Percentiles rank a stretch among this genome's conserved stretches.
phyloP scores from a whole-genome alignment of 2,113 vertebrate genomes.

The Colaptes auratus region DNA sequence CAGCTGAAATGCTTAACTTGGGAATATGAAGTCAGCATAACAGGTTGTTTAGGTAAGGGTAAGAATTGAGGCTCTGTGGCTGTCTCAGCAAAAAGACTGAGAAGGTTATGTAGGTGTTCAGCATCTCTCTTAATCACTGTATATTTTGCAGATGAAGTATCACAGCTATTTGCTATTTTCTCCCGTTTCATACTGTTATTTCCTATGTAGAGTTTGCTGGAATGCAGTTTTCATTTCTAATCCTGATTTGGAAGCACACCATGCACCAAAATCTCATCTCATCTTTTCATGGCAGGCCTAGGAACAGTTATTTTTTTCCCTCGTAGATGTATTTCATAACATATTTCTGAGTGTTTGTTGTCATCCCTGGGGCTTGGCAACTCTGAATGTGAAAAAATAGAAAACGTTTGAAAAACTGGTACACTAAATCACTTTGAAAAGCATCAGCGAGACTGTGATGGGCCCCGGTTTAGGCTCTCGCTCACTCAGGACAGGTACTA shows the following conservation, averaged over 20 bases:
- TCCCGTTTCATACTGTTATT: neutral
- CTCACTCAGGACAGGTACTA: neutral
- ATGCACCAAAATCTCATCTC: neutral
- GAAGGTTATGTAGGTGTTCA: neutral
- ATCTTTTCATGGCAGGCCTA: neutral
- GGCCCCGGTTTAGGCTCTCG: neutral
- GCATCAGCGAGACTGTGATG: too few species aligned
- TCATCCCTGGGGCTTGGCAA: neutral
- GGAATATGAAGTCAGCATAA: neutral
- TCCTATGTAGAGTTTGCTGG: neutral
- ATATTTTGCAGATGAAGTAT: neutral
- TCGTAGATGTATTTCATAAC: neutral
- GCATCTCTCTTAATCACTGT: neutral
- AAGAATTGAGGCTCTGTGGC: neutral
- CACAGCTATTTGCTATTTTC: neutral
- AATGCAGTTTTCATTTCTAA: neutral
- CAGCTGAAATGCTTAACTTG: neutral
- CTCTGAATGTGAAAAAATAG: neutral
- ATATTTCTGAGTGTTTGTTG: rapidly evolving
- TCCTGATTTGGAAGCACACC: neutral
- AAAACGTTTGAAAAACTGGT: neutral
- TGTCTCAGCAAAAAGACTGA: neutral
- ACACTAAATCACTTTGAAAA: neutral
- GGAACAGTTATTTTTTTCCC: neutral
- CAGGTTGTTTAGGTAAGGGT: rapidly evolving